phyloP scores from a whole-genome alignment of 2,888 invertebrate species.

The Junonia oenone region DNA sequence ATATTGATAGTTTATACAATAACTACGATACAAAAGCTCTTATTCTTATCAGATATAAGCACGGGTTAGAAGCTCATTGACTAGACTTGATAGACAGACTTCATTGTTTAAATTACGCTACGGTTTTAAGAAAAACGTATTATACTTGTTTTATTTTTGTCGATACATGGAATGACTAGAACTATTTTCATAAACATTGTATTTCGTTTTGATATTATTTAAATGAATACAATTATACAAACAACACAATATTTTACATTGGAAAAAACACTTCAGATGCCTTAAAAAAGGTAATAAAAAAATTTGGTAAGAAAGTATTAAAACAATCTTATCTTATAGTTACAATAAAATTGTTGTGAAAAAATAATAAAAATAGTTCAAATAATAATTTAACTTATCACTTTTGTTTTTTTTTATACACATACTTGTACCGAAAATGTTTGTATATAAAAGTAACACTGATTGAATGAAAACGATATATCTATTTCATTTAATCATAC shows the following conservation, averaged over 20 bases:
- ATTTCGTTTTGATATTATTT: background rate
- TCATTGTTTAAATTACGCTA: conserved; percentile 14
- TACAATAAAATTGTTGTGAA: no score
- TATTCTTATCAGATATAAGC: conserved; percentile 60
- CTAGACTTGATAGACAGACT: conserved; percentile 25
- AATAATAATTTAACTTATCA: no score
- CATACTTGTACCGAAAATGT: no score
- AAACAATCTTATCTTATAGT: no score
- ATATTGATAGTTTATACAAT: conserved; percentile 49
- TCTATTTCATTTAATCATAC: no score
- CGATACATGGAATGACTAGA: background rate
- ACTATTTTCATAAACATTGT: background rate
- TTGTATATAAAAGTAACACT: no score
- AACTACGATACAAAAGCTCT: conserved; percentile 71
- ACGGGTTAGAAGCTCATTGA: conserved; percentile 65
- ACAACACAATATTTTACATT: background rate
- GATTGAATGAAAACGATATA: no score
- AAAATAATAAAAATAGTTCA: no score
- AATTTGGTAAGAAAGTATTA: no score
- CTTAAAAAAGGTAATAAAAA: no score
- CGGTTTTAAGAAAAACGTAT: background rate
- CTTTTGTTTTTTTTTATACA: no score
- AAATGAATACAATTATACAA: background rate
- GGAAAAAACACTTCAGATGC: no score
- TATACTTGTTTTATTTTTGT: background rate